Conservation (phyloP, 1,140 invertebrate species). For the roundworm (Caenorhabditis elegans) region DNA sequence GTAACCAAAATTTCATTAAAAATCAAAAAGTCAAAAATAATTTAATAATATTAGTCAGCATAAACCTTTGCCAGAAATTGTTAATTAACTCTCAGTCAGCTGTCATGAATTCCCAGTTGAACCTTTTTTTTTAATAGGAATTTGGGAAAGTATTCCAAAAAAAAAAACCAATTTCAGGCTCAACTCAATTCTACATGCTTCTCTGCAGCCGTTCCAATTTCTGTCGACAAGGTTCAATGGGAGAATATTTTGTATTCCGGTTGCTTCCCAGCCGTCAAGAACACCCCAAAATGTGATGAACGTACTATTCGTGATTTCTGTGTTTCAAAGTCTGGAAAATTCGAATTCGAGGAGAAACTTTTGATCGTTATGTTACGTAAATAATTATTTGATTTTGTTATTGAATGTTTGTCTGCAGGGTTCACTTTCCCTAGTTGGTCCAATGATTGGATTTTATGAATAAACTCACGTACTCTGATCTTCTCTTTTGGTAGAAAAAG, state of each 20-base stretch:
- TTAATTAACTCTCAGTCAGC: no score
- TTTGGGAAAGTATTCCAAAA: neutral
- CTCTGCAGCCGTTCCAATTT: slow-evolving; percentile 44
- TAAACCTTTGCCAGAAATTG: no score
- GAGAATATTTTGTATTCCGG: slow-evolving; percentile 10
- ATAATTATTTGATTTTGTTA: neutral
- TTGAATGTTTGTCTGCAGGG: neutral
- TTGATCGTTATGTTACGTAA: slow-evolving; percentile 33
- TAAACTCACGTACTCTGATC: neutral
- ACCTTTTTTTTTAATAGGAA: no score
- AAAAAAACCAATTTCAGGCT: neutral
- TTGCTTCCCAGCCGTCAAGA: slow-evolving; percentile 32
- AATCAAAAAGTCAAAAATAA: no score
- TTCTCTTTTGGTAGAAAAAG: neutral
- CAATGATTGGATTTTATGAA: slow-evolving; percentile 1
- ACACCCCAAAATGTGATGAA: slow-evolving; percentile 34
- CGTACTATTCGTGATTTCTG: slow-evolving; percentile 32
- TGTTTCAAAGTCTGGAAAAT: slow-evolving; percentile 8
- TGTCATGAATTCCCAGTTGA: no score
- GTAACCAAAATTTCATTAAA: no score
- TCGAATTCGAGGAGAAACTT: slow-evolving; percentile 44
- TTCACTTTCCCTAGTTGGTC: neutral
- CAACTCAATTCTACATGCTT: slow-evolving; percentile 40
- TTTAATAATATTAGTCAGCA: neutral
- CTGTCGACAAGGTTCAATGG: slow-evolving; percentile 33